Percentiles rank a stretch among this genome's conserved stretches.
Evolutionary conservation across 2,888 invertebrate species (phyloP).

Genomic region (Luperina testacea): DNA sequence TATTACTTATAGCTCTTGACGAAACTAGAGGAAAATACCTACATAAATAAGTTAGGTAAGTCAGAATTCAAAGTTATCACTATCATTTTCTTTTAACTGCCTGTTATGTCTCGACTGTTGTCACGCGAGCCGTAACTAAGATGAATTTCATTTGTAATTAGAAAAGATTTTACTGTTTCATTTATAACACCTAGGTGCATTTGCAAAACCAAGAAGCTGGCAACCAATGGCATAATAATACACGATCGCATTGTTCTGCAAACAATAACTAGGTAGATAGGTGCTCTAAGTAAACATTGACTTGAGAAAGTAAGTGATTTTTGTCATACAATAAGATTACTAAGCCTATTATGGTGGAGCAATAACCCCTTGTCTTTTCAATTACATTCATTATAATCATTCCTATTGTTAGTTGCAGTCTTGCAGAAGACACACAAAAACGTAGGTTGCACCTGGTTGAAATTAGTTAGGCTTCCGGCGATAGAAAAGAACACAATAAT

Average conservation of each 20-base stretch:
- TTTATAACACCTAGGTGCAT: neutral
- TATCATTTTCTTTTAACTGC: neutral
- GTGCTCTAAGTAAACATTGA: conserved; percentile 28
- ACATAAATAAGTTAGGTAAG: neutral
- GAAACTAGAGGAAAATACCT: neutral
- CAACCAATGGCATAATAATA: conserved; percentile 21
- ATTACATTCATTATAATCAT: neutral
- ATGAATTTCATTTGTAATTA: neutral
- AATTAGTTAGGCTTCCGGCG: neutral
- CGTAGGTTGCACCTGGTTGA: too few species aligned
- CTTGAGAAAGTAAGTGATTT: conserved; percentile 56
- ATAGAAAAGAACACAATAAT: neutral
- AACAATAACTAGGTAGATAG: conserved; percentile 40
- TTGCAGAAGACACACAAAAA: conserved; percentile 1
- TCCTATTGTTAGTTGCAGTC: neutral
- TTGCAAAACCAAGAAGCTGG: neutral
- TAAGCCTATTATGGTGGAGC: conserved; percentile 23
- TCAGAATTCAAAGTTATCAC: neutral
- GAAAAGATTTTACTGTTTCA: conserved; percentile 15
- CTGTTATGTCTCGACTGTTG: neutral
- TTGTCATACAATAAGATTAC: conserved; percentile 33
- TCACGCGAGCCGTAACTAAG: conserved; percentile 10
- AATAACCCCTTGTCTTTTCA: conserved; percentile 28
- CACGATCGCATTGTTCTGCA: conserved; percentile 46
- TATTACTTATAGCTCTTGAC: neutral